These are phyloP conservation scores for Sylvilagus bachmani DNA, from an alignment of 2,113 vertebrate genomes.

Conservation along the genomic window DNA sequence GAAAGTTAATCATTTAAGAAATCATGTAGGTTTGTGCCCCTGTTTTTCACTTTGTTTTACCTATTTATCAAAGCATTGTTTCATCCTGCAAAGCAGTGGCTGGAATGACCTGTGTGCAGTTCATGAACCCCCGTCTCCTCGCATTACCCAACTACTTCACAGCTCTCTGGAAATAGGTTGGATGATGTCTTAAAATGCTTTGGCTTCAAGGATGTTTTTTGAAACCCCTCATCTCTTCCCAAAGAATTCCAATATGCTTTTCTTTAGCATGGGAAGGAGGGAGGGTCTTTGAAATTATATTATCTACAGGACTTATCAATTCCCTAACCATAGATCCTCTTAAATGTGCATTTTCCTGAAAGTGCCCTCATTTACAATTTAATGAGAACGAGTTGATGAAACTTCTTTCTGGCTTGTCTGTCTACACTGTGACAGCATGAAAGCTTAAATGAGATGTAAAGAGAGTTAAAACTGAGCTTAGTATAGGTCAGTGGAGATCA, in stretches of 20 bases:
- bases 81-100: neutral
- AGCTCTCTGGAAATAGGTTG: neutral
- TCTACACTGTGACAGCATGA: neutral
- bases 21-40: neutral
- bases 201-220: neutral
- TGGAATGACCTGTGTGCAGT: neutral
- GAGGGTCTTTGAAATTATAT: neutral
- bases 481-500: neutral
- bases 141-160: neutral
- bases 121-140: accelerated
- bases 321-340: neutral
- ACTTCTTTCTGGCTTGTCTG: neutral
- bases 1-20: neutral
- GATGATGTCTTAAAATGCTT: neutral
- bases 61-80: neutral
- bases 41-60: constrained; percentile 5
- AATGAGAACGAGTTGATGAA: neutral
- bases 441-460: neutral
- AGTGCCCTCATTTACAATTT: neutral
- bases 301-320: neutral
- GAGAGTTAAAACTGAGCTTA: neutral
- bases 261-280: neutral
- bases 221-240: neutral
- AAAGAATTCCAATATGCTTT: neutral
- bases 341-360: neutral